Evolutionary conservation across 1,140 invertebrate genomes (phyloP).

Genomic region (Drosophila insularis): DNA sequence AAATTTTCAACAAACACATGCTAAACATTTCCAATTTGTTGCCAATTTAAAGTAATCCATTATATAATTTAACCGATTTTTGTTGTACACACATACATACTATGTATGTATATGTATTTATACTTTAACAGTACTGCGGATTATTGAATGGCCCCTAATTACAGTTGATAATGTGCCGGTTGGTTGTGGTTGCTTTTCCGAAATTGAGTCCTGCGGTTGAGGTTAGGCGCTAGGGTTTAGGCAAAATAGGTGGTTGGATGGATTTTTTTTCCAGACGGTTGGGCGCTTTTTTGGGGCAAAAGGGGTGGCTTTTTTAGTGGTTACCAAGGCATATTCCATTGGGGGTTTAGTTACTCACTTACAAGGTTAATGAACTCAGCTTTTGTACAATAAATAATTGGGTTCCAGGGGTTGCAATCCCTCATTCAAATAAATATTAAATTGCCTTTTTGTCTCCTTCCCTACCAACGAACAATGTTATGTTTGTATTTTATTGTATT

Average conservation of each 20-base stretch:
- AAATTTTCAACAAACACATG: conserved; percentile 53
- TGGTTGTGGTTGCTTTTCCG: conserved; percentile 39
- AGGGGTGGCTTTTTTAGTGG: neutral
- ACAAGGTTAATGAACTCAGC: neutral
- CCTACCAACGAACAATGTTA: no score
- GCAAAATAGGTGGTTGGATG: no score
- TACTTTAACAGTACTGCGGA: conserved; percentile 10
- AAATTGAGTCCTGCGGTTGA: conserved; percentile 46
- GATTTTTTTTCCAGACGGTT: no score
- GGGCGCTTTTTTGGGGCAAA: conserved; percentile 1
- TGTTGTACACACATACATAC: conserved; percentile 32
- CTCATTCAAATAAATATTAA: neutral
- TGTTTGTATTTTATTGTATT: neutral
- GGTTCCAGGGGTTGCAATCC: neutral
- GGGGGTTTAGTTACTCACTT: neutral
- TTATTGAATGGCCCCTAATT: conserved; percentile 42
- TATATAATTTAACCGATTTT: conserved; percentile 52
- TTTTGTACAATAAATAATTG: conserved; percentile 3
- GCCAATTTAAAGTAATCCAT: conserved; percentile 49
- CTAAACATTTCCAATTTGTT: conserved; percentile 58
- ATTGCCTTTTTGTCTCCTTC: neutral
- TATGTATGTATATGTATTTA: no score
- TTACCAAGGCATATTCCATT: neutral
- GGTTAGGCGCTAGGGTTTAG: conserved; percentile 34
- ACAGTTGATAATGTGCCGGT: conserved; percentile 11